These are phyloP conservation scores for Aurelia sp. DNA, from an alignment of 30 jellyfish, hydroid and myxozoan species.

Conservation along the genomic window DNA sequence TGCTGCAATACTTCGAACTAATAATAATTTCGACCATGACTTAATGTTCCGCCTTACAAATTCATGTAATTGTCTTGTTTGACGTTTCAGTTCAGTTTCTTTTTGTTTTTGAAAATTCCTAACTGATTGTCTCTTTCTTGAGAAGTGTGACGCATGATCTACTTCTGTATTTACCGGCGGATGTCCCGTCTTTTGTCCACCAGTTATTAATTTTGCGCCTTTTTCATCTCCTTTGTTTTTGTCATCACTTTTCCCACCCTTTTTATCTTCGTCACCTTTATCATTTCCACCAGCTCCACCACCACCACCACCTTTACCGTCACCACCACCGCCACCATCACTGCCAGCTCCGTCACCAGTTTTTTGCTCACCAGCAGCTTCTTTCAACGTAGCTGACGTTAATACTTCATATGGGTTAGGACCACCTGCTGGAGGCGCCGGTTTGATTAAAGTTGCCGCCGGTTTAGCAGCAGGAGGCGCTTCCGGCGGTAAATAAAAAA, in stretches of 20 bases:
- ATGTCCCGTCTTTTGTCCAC: slow-evolving; percentile 42
- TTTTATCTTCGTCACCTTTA: slow-evolving; percentile 1
- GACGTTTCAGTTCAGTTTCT: background rate
- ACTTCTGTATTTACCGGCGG: slow-evolving; percentile 63
- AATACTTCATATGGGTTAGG: slow-evolving; percentile 86
- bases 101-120: background rate
- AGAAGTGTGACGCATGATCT: slow-evolving; percentile 53
- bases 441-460: slow-evolving; percentile 63
- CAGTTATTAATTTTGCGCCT: slow-evolving; percentile 9
- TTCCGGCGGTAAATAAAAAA: slow-evolving; percentile 66
- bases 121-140: slow-evolving; percentile 6
- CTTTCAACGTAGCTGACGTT: slow-evolving; percentile 68
- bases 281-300: slow-evolving; percentile 46
- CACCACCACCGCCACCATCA: slow-evolving; percentile 54
- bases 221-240: background rate
- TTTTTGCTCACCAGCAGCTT: slow-evolving; percentile 54
- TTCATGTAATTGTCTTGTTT: background rate
- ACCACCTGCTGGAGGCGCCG: slow-evolving; percentile 85
- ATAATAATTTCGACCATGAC: background rate
- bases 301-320: slow-evolving; percentile 20
- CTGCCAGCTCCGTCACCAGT: slow-evolving; percentile 46
- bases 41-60: background rate
- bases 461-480: slow-evolving; percentile 67
- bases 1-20: slow-evolving; percentile 3
- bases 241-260: slow-evolving; percentile 21